A percentile compares a stretch with the other conserved stretches of the same genome.
Conservation (phyloP, 2,113 vertebrate genomes). For the Carassius carassius region DNA sequence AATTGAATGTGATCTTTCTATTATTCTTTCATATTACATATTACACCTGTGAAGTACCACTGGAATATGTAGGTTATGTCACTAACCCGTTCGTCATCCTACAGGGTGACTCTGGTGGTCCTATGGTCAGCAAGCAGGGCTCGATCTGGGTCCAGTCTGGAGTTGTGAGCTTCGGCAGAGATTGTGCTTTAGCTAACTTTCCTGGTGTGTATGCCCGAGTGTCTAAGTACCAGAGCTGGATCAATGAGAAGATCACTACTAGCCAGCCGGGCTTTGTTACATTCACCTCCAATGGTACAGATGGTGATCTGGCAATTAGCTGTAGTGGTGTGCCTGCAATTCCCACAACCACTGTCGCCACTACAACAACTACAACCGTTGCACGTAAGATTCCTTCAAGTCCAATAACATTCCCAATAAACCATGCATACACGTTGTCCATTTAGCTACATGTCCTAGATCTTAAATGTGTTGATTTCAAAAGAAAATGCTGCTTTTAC, state of each 20-base stretch:
- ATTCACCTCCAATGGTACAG: slow-evolving; percentile 57
- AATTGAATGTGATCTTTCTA: background rate
- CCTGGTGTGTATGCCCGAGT: slow-evolving; percentile 54
- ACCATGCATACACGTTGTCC: background rate
- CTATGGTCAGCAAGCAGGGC: slow-evolving; percentile 45
- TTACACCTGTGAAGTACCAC: background rate
- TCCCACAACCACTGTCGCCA: background rate
- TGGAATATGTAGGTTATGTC: background rate
- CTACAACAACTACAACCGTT: background rate
- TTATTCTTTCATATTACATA: background rate
- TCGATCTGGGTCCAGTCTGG: slow-evolving; percentile 55
- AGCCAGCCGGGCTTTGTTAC: slow-evolving; percentile 53
- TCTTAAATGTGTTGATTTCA: background rate
- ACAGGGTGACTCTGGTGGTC: slow-evolving; percentile 84
- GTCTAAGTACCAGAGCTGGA: slow-evolving; percentile 47
- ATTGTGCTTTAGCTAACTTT: slow-evolving; percentile 62
- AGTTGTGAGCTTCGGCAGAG: slow-evolving; percentile 80
- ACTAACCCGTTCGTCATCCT: slow-evolving; percentile 45
- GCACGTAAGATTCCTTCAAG: slow-evolving; percentile 12
- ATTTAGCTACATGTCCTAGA: background rate
- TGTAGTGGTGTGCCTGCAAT: background rate
- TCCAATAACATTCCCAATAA: background rate
- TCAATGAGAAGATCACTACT: slow-evolving; percentile 26
- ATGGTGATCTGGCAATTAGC: slow-evolving; percentile 57
- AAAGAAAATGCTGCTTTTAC: background rate